phyloP scores from a whole-genome alignment of 2,888 invertebrate genomes.

The Venusia cambrica region DNA sequence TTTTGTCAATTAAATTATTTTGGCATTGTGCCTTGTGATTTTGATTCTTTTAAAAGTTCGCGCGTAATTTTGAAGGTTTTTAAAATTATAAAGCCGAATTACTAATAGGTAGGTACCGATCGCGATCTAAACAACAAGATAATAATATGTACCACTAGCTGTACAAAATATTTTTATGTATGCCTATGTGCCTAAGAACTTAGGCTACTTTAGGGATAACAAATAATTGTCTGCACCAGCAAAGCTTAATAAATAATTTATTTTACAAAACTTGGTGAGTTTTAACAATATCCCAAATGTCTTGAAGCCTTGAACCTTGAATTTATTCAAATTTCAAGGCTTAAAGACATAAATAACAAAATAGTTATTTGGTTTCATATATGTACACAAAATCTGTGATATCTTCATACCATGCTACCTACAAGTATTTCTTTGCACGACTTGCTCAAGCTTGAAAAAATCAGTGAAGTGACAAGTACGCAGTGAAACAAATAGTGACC shows the following conservation, averaged over 20 bases:
- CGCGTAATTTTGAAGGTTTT: slow-evolving; percentile 34
- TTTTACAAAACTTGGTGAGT: slow-evolving; percentile 8
- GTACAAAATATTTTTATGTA: too few relatives aligned
- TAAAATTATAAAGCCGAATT: too few relatives aligned
- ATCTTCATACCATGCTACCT: too few relatives aligned
- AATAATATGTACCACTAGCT: too few relatives aligned
- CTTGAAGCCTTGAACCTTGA: slow-evolving; percentile 1
- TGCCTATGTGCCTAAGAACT: too few relatives aligned
- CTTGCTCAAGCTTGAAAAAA: slow-evolving; percentile 2
- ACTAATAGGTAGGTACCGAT: too few relatives aligned
- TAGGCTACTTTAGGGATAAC: neutral
- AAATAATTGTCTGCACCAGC: slow-evolving; percentile 1
- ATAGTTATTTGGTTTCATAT: too few relatives aligned
- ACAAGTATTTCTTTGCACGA: too few relatives aligned
- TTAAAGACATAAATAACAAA: too few relatives aligned
- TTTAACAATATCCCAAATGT: slow-evolving; percentile 10
- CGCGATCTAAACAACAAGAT: too few relatives aligned
- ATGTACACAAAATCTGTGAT: too few relatives aligned
- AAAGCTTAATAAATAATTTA: slow-evolving; percentile 16
- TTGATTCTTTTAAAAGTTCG: slow-evolving; percentile 45
- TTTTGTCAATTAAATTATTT: slow-evolving; percentile 8
- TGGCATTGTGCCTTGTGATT: slow-evolving; percentile 40
- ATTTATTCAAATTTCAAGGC: slow-evolving; percentile 12
- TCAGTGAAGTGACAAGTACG: slow-evolving; percentile 7
- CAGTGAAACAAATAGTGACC: neutral